These are phyloP conservation scores for Nephrotoma flavescens DNA, from an alignment of 2,888 invertebrate genomes.

Conservation along the genomic window DNA sequence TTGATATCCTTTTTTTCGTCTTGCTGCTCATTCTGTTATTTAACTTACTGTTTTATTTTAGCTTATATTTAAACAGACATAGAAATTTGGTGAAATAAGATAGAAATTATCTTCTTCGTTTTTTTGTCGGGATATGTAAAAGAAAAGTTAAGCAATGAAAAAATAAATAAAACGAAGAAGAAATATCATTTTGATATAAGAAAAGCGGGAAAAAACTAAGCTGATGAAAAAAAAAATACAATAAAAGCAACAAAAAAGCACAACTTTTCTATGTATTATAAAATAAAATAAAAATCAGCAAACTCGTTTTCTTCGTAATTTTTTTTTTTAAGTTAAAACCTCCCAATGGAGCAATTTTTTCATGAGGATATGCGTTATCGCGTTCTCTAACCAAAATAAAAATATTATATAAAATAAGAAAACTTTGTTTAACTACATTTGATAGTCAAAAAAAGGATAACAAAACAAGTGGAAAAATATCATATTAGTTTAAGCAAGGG, in stretches of 20 bases:
- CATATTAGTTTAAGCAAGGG: background rate
- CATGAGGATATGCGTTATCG: slow-evolving; percentile 7
- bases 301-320: background rate
- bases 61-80: background rate
- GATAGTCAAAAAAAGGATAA: background rate
- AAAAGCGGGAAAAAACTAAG: background rate
- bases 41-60: background rate
- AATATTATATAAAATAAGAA: background rate
- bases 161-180: background rate
- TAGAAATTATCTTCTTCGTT: background rate
- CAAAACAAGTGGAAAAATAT: background rate
- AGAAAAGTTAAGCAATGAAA: background rate
- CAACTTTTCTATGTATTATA: background rate
- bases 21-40: background rate
- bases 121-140: background rate
- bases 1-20: background rate
- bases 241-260: background rate
- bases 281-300: background rate
- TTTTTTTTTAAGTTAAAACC: slow-evolving; percentile 4
- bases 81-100: background rate
- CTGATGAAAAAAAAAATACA: background rate
- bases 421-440: background rate
- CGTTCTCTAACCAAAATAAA: slow-evolving; percentile 4
- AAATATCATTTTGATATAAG: background rate
- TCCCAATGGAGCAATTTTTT: slow-evolving; percentile 5